These are phyloP conservation scores for Mormyrus hasselquistii DNA, from an alignment of 2,797 vertebrate genomes.

Conservation along the genomic window DNA sequence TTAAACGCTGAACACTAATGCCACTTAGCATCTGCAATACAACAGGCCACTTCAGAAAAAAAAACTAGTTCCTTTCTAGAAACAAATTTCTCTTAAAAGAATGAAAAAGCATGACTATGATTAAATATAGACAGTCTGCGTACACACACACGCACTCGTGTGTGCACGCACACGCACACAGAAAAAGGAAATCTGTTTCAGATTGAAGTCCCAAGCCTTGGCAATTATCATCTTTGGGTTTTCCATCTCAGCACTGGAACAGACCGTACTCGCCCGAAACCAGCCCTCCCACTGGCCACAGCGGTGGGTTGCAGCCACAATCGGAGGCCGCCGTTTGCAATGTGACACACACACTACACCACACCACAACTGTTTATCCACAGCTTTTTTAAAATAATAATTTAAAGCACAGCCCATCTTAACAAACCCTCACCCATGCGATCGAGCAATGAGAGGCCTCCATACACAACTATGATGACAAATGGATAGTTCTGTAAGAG, in stretches of 20 bases:
- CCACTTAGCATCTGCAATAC: neutral
- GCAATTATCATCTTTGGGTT: constrained; percentile 21
- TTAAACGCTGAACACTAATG: neutral
- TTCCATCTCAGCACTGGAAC: constrained; percentile 16
- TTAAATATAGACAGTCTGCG: constrained; percentile 1
- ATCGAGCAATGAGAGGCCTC: neutral
- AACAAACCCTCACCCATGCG: constrained; percentile 5
- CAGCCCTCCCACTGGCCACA: neutral
- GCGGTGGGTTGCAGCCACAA: neutral
- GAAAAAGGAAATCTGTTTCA: constrained; percentile 13
- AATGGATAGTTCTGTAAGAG: neutral
- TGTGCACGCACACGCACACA: neutral
- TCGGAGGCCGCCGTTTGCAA: neutral
- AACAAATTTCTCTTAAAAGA: neutral
- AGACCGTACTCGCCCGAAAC: constrained; percentile 12
- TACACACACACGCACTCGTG: neutral
- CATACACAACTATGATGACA: constrained; percentile 4
- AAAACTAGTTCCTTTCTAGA: neutral
- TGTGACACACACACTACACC: neutral
- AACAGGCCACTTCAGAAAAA: neutral
- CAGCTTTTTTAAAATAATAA: constrained; percentile 7
- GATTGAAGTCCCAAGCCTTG: constrained; percentile 3
- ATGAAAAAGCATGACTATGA: constrained; percentile 1
- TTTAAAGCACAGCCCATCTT: neutral
- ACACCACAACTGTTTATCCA: neutral